Evolutionary conservation across 2,113 vertebrate genomes (phyloP), one percentile per base, ranked within the genome.

Genomic region (Sapajus apella): DNA sequence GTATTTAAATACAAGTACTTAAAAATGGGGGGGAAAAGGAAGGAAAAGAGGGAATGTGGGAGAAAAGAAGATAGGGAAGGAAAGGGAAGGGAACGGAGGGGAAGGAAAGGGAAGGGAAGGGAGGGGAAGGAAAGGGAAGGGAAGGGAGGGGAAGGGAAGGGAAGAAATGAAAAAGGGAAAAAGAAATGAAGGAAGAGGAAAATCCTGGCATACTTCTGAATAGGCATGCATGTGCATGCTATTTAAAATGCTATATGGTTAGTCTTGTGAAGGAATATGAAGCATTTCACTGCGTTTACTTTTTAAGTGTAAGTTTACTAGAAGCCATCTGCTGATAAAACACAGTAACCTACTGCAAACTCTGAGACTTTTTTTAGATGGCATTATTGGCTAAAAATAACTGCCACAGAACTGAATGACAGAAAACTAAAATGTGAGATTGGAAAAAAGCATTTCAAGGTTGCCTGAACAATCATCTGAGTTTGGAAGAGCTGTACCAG

Each of bases 321-420:
- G 75, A 13, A 80, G 73, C 61, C 64, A 91, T 80, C 79, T 89
- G 75, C 66, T 82, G 66, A 77, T 72, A 95, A 87, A 81, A 82
- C 30, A n/a, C 17, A 82, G 30, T 55, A 47, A 94, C 79, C 80
- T 52, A 45, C 55, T 95, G 61, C 12, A 90, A 50, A 94, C n/a
- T 55, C 79, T 45, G 55, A 87, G 40, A 32, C 12, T 81, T 75
- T 87, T 89, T 84, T 14, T 64, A 86, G 35, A 79, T 80, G 91
- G 14, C 18, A 52, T 82, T 86, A 90, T 82, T 40, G 9, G 72
- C 80, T 96, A 90, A 95, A 96, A 96, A 90, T 93, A 83, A 94
- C 75, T 87, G 50, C n/a, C 21, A 70, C 23, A 72, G 64, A 90
- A 89, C 11, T 27, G 16, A 87, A 87, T 70, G 88, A 85, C 77